Evolutionary conservation across 2,797 vertebrate species (phyloP).

Genomic region (Cheirogaleus major): DNA sequence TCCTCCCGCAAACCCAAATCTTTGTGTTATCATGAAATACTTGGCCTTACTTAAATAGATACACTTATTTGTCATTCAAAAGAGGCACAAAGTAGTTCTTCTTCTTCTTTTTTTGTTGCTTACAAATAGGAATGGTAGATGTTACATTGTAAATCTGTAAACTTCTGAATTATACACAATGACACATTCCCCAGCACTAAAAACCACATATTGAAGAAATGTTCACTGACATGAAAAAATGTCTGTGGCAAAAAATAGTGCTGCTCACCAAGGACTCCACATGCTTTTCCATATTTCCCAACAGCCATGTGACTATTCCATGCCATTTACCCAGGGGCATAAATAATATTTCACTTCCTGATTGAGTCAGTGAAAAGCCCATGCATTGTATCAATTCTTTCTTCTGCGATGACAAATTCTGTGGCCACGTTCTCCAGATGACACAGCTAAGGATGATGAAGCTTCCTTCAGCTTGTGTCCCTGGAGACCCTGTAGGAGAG

Average conservation of each 20-base stretch:
- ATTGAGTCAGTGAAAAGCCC: neutral
- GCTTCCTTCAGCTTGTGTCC: neutral
- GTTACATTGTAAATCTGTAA: neutral
- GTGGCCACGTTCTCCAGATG: neutral
- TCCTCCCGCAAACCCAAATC: neutral
- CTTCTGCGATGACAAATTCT: neutral
- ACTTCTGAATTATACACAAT: neutral
- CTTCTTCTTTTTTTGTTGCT: neutral
- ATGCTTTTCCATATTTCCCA: neutral
- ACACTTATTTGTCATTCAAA: neutral
- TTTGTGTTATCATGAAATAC: constrained; percentile 6
- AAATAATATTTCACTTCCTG: neutral
- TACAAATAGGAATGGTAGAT: neutral
- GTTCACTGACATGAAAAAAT: neutral
- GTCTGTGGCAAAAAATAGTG: neutral
- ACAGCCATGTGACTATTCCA: neutral
- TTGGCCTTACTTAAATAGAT: neutral
- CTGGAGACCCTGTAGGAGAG: neutral
- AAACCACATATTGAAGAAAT: neutral
- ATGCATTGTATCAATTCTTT: neutral
- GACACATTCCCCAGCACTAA: neutral
- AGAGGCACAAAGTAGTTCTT: neutral
- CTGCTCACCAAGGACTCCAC: neutral
- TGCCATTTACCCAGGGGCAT: too few relatives aligned
- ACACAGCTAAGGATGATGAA: neutral